Conservation (phyloP, 2,797 vertebrate genomes). For the Leucoraja ocellata region DNA sequence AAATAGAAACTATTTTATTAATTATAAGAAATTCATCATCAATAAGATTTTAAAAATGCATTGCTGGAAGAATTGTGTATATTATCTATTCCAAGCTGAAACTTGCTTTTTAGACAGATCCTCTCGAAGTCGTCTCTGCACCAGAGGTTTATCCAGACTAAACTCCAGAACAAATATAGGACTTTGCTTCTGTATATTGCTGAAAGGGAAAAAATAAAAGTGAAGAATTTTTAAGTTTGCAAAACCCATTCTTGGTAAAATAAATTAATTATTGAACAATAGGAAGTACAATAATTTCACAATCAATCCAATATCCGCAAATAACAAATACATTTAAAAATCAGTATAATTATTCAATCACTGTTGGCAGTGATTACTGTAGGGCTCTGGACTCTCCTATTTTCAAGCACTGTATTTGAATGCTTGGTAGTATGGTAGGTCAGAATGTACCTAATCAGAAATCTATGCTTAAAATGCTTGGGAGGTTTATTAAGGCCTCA, state of each 20-base stretch:
- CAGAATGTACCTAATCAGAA: not conserved
- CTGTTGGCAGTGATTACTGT: not conserved
- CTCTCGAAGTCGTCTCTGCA: constrained; percentile 68
- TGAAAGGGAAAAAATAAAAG: constrained; percentile 43
- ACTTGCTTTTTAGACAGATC: constrained; percentile 67
- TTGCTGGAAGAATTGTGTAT: not conserved
- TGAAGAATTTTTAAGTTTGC: not conserved
- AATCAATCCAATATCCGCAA: not conserved
- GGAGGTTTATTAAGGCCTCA: not conserved
- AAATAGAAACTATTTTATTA: not conserved
- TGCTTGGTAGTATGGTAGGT: not conserved
- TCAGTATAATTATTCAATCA: not conserved
- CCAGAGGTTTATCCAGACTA: constrained; percentile 73
- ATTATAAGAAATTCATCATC: not conserved
- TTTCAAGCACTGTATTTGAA: not conserved
- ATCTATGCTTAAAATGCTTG: not conserved
- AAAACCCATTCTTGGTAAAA: not conserved
- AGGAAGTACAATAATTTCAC: not conserved
- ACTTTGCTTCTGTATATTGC: constrained; percentile 70
- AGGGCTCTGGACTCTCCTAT: not conserved
- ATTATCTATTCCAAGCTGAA: not conserved
- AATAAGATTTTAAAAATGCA: not conserved
- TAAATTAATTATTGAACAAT: not conserved
- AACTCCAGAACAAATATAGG: constrained; percentile 82
- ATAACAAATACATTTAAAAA: not conserved